phyloP scores from a whole-genome alignment of 2,888 invertebrate genomes.

The Drosophila formosana region DNA sequence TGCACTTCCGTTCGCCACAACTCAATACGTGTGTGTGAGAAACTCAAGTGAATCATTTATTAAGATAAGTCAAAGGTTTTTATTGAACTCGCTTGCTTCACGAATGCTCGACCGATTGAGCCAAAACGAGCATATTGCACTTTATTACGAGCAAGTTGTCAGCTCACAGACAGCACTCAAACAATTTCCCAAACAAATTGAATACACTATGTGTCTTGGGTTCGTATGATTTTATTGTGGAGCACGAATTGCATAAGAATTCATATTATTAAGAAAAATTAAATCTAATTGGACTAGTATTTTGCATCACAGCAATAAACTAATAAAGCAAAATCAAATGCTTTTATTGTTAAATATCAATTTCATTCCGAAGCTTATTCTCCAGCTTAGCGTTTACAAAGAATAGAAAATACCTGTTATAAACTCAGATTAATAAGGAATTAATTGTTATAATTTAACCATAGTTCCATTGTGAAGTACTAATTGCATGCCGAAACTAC shows the following conservation, averaged over 20 bases:
- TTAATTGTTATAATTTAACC: too few species aligned
- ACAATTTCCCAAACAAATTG: conserved; percentile 32
- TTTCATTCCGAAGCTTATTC: too few species aligned
- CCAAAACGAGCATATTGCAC: conserved; percentile 23
- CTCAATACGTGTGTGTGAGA: conserved; percentile 8
- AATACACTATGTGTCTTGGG: background rate
- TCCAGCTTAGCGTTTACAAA: too few species aligned
- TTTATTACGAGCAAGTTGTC: conserved; percentile 30
- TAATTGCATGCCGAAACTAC: too few species aligned
- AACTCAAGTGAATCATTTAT: conserved; percentile 58
- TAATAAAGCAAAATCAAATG: too few species aligned
- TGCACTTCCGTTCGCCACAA: conserved; percentile 57
- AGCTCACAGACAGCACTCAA: conserved; percentile 25
- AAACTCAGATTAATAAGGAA: too few species aligned
- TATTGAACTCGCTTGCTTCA: conserved; percentile 35
- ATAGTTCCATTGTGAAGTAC: too few species aligned
- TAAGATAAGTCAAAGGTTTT: conserved; percentile 67
- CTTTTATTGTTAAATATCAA: too few species aligned
- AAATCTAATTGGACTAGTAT: too few species aligned
- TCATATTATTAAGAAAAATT: too few species aligned
- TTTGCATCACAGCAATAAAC: too few species aligned
- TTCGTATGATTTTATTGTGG: background rate
- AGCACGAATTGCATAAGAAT: background rate
- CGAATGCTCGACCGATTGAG: conserved; percentile 15
- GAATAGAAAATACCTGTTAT: too few species aligned